phyloP scores from a whole-genome alignment of 2,888 invertebrate species.

The Cerastoderma edule region DNA sequence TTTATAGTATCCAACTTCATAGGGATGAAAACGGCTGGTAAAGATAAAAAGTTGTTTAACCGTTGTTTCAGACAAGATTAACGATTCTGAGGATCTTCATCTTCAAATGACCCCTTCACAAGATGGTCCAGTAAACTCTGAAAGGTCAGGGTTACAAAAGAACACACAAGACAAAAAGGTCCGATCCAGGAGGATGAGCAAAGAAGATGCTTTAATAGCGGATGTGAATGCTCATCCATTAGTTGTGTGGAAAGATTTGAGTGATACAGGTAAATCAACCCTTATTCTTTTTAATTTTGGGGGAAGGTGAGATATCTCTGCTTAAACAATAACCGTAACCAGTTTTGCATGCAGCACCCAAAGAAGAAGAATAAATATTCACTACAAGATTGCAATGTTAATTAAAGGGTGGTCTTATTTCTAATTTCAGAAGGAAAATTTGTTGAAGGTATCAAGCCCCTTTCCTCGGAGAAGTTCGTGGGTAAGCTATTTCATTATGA shows the following conservation, averaged over 20 bases:
- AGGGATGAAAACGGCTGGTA: too few species aligned
- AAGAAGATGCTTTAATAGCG: slow-evolving; percentile 14
- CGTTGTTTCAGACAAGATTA: neutral
- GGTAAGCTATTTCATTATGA: slow-evolving; percentile 25
- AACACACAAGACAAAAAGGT: slow-evolving; percentile 11
- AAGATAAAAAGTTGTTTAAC: too few species aligned
- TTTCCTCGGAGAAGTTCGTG: slow-evolving; percentile 20
- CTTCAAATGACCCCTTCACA: slow-evolving; percentile 63
- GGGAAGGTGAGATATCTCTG: too few species aligned
- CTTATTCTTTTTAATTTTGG: too few species aligned
- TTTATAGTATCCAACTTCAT: too few species aligned
- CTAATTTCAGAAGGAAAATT: slow-evolving; percentile 28
- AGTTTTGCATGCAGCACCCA: too few species aligned
- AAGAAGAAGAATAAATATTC: too few species aligned
- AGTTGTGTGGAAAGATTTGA: slow-evolving; percentile 48
- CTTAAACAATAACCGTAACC: too few species aligned
- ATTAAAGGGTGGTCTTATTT: too few species aligned
- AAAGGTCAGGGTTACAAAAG: slow-evolving; percentile 18
- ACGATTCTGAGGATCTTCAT: slow-evolving; percentile 44
- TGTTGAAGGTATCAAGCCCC: slow-evolving; percentile 8
- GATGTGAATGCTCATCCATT: slow-evolving; percentile 39
- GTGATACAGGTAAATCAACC: slow-evolving; percentile 43
- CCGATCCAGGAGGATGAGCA: slow-evolving; percentile 22
- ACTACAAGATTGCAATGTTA: too few species aligned
- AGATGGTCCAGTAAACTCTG: slow-evolving; percentile 28